A percentile compares a stretch with the other conserved stretches of the same genome.
Evolutionary conservation across 2,888 invertebrate genomes (phyloP).

Genomic region (Kryphioiulus occultus): DNA sequence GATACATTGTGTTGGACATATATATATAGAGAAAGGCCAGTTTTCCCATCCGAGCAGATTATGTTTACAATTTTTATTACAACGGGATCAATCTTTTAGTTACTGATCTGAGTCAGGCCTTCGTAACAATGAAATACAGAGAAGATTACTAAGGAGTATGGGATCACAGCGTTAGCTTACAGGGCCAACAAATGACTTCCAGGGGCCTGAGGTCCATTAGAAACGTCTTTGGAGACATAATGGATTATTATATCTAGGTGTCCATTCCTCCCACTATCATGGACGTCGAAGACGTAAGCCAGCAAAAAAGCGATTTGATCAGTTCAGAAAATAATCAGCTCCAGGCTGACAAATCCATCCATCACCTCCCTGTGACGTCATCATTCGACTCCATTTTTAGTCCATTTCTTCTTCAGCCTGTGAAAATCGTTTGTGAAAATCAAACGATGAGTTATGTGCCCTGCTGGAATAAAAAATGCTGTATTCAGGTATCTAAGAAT

Average conservation of each 20-base stretch:
- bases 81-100: constrained; percentile 8
- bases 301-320: background rate
- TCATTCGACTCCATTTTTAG: background rate
- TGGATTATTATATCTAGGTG: background rate
- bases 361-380: background rate
- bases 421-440: background rate
- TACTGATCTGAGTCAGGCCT: background rate
- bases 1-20: background rate
- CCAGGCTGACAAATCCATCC: background rate
- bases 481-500: too few species aligned
- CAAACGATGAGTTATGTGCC: background rate
- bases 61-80: constrained; percentile 33
- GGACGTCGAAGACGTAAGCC: background rate
- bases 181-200: constrained; percentile 3
- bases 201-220: background rate
- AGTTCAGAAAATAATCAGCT: constrained; percentile 13
- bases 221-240: constrained; percentile 12
- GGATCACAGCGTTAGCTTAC: background rate
- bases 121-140: constrained; percentile 6
- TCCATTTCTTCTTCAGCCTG: background rate
- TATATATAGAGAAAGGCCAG: background rate
- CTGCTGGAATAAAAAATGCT: too few species aligned
- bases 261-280: background rate
- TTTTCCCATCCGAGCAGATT: background rate
- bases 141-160: background rate